These are phyloP conservation scores for Lithobates sylvaticus DNA, from an alignment of 2,797 vertebrate species.

Conservation along the genomic window DNA sequence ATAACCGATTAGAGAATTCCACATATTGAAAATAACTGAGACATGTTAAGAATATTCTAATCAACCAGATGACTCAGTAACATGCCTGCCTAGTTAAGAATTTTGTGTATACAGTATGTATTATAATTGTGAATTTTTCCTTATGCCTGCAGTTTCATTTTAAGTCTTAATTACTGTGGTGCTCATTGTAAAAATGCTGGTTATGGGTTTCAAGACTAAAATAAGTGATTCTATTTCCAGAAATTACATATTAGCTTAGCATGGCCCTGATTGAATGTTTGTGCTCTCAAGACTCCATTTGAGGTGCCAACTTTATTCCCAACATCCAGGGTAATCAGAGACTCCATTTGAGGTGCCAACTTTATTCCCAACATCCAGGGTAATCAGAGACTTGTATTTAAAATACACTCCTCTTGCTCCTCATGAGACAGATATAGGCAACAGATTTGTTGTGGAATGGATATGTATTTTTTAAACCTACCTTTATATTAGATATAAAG, in stretches of 20 bases:
- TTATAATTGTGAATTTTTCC: too few species aligned
- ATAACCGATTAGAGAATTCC: too few species aligned
- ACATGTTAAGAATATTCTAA: background rate
- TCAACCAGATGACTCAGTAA: background rate
- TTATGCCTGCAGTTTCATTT: too few species aligned
- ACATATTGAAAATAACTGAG: too few species aligned
- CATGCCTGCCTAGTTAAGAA: background rate
- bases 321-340: background rate
- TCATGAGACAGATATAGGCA: too few species aligned
- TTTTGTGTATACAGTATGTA: background rate
- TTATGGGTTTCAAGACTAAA: background rate
- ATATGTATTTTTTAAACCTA: too few species aligned
- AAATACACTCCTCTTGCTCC: background rate
- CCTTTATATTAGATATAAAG: too few species aligned
- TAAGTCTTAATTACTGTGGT: background rate
- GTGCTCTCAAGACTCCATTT: background rate
- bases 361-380: background rate
- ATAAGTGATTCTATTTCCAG: constrained; percentile 4
- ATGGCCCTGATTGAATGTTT: background rate
- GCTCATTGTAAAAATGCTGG: background rate
- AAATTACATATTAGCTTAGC: background rate
- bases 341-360: background rate
- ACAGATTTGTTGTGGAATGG: too few species aligned
- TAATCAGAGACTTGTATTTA: background rate
- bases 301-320: background rate